Conservation (phyloP, 2,113 vertebrate genomes). For the Forbesichthys agassizii region DNA sequence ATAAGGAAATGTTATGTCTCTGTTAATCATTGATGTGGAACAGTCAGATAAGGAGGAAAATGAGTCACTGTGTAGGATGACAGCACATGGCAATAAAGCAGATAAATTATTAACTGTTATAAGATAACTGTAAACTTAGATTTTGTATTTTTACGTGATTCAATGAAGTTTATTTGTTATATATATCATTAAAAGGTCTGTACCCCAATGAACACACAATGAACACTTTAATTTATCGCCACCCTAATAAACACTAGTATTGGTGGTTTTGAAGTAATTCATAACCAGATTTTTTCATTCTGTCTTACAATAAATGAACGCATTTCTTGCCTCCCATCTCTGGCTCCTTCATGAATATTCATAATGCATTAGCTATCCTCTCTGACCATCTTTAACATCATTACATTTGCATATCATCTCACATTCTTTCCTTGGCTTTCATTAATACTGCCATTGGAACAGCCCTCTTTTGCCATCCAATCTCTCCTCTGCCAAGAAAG, state of each 20-base stretch:
- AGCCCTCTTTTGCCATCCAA: background rate
- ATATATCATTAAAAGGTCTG: background rate
- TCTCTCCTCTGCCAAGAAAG: background rate
- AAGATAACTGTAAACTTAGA: background rate
- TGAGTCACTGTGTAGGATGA: background rate
- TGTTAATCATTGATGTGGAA: conserved; percentile 33
- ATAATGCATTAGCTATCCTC: conserved; percentile 11
- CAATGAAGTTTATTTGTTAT: background rate
- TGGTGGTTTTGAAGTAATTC: too few relatives aligned
- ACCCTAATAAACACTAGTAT: too few relatives aligned
- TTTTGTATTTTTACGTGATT: too few relatives aligned
- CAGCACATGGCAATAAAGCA: conserved; percentile 1
- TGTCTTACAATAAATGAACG: too few relatives aligned
- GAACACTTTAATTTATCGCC: too few relatives aligned
- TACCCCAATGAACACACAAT: too few relatives aligned
- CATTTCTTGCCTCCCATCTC: conserved; percentile 18
- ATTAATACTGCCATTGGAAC: background rate
- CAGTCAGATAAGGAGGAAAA: background rate
- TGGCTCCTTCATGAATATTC: conserved; percentile 1
- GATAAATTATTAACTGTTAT: conserved; percentile 50
- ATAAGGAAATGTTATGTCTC: background rate
- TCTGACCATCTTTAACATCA: background rate
- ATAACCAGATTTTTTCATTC: too few relatives aligned
- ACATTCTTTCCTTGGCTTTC: background rate
- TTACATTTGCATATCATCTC: background rate